phyloP scores from a whole-genome alignment of 2,888 invertebrate species.

The Athalia rosae region DNA sequence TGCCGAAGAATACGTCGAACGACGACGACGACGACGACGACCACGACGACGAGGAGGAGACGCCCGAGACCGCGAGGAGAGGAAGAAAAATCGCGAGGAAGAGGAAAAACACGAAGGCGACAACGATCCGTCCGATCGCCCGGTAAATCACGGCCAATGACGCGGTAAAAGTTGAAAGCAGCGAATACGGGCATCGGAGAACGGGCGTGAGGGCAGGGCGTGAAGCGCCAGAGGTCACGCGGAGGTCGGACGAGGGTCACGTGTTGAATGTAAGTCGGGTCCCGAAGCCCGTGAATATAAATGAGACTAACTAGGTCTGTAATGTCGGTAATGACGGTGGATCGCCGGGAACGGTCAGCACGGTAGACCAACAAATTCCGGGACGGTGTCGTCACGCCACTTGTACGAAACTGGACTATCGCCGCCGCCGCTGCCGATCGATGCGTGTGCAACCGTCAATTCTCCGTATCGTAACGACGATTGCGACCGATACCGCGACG shows the following conservation, averaged over 20 bases:
- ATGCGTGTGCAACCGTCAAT: neutral
- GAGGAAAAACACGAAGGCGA: too few species aligned
- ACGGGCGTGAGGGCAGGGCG: neutral
- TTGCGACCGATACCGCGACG: too few species aligned
- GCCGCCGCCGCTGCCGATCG: constrained; percentile 7
- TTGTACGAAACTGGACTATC: constrained; percentile 1
- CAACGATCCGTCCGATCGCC: too few species aligned
- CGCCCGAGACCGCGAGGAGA: too few species aligned
- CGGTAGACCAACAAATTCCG: constrained; percentile 58
- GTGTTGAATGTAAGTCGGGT: constrained; percentile 40
- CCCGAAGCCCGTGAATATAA: constrained; percentile 67
- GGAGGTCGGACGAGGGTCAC: constrained; percentile 38
- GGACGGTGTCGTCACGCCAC: constrained; percentile 59
- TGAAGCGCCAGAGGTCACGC: constrained; percentile 10
- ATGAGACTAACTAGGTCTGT: constrained; percentile 73
- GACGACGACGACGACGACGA: too few species aligned
- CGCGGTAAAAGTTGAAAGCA: neutral
- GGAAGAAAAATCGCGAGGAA: too few species aligned
- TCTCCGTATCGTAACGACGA: neutral
- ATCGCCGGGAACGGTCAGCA: constrained; percentile 65
- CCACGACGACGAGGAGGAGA: too few species aligned
- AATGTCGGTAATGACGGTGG: constrained; percentile 72
- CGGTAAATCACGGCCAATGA: neutral
- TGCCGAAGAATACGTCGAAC: too few species aligned
- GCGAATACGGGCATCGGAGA: neutral